Evolutionary conservation across 2,113 vertebrate genomes (phyloP), one percentile per base, ranked within the genome.

Genomic region (Benitochromis conjunctus): DNA sequence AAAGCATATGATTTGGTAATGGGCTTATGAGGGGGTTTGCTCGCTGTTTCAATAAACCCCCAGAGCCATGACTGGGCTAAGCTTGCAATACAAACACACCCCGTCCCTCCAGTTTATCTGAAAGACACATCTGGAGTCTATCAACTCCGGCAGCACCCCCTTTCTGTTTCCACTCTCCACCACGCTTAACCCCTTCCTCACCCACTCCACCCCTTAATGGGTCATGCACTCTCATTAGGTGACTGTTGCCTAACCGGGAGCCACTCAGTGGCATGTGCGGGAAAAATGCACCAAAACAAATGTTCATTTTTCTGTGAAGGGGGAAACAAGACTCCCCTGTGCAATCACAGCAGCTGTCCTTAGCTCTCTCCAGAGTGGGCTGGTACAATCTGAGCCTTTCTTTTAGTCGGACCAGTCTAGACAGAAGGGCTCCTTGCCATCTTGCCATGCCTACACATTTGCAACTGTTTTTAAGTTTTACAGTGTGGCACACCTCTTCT

Each of bases 101-200:
- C 93, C 91, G 91, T 94, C 94, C 94, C 95, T 96, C 94, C 90
- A 95, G 95, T 96, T 97, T 97, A 97, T 96, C 96, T 96, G 91
- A 95, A 92, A 96, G 94, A 93, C 95, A 96, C 95, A 97, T 97
- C 96, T 97, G 97, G 97, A 96, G 94, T 96, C 96, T 95, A 96
- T 97, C 96, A 97, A 96, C 95, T 94, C 88, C 88, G 90, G 93
- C 92, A 89, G 92, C 92, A 92, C 89, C 93, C 94, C 91, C 89
- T 92, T 91, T 93, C 92, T 93, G 91, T 94, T 95, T 93, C 93
- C 94, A 94, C 91, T 95, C 91, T 94, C 88, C 85, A 91, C 84
- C 92, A 92, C 88, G 86, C 94, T 96, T 96, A 97, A 97, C 96
- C 95, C 96, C 94, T 95, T 96, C 94, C 93, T 96, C 91, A 91